Evolutionary conservation across 2,113 vertebrate species (phyloP).

Genomic region (Delphinapterus leucas): DNA sequence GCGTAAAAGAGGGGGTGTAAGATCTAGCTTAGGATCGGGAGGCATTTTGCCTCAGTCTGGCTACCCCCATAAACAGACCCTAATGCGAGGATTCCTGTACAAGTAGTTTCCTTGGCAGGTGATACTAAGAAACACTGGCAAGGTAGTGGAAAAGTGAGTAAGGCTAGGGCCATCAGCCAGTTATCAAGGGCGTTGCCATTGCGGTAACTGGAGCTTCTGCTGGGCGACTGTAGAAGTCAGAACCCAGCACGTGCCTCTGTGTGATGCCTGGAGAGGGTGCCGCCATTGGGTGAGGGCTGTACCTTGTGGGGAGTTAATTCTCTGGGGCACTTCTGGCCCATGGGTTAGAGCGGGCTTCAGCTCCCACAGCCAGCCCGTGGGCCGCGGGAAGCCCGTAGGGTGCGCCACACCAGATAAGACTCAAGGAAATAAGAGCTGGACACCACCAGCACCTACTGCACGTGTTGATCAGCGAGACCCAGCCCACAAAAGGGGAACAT

Average conservation of each 20-base stretch:
- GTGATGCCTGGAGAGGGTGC: background rate
- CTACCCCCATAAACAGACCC: background rate
- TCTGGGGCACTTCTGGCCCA: background rate
- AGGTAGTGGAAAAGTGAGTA: background rate
- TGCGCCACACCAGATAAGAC: accelerated
- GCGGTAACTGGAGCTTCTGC: background rate
- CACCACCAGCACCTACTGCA: background rate
- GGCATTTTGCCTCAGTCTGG: background rate
- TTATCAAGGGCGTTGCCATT: background rate
- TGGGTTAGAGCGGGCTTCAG: background rate
- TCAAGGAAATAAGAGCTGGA: background rate
- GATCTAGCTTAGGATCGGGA: background rate
- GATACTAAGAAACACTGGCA: background rate
- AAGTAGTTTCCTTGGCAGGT: background rate
- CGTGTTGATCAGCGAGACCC: background rate
- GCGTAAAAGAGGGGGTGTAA: background rate
- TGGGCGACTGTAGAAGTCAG: too few relatives aligned
- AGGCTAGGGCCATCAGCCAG: background rate
- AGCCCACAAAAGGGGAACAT: background rate
- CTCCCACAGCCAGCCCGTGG: background rate
- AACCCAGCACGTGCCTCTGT: too few relatives aligned
- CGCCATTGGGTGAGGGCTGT: background rate
- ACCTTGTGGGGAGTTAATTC: background rate
- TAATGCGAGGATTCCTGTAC: background rate
- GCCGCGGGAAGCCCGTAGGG: background rate